A percentile compares a stretch with the other conserved stretches of the same genome.
Evolutionary conservation across 1,140 invertebrate genomes (phyloP).

Genomic region (Venustaconcha ellipsiformis): DNA sequence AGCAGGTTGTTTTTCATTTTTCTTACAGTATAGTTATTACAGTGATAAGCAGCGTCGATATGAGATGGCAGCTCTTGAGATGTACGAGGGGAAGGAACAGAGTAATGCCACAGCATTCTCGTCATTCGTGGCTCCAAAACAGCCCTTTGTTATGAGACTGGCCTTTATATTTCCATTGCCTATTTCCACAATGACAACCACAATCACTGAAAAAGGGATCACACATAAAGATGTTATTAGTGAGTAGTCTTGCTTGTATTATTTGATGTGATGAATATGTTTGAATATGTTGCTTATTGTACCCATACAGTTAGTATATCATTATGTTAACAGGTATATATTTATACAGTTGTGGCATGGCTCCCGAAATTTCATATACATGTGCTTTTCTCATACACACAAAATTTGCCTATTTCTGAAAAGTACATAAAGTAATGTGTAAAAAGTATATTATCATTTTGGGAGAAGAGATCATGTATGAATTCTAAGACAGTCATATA

Average conservation of each 20-base stretch:
- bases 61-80: constrained; percentile 92
- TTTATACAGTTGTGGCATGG: neutral
- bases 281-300: neutral
- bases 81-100: constrained; percentile 93
- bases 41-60: constrained; percentile 93
- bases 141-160: constrained; percentile 86
- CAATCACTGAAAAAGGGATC: constrained; percentile 83
- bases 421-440: too few species aligned
- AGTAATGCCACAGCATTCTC: constrained; percentile 89
- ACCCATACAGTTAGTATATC: neutral
- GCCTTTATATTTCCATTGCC: constrained; percentile 90
- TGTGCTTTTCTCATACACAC: too few species aligned
- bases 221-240: constrained; percentile 94
- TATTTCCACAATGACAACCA: constrained; percentile 78
- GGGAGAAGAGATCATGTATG: too few species aligned
- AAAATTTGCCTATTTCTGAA: too few species aligned
- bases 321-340: neutral
- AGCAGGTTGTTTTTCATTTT: constrained; percentile 10
- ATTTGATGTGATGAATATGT: neutral
- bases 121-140: constrained; percentile 74
- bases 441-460: too few species aligned
- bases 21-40: constrained; percentile 84
- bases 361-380: neutral
- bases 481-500: too few species aligned
- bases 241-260: constrained; percentile 66